Percentiles rank a stretch among this genome's conserved stretches.
Evolutionary conservation across 1,140 invertebrate genomes (phyloP).

Genomic region (Bombus balteatus): DNA sequence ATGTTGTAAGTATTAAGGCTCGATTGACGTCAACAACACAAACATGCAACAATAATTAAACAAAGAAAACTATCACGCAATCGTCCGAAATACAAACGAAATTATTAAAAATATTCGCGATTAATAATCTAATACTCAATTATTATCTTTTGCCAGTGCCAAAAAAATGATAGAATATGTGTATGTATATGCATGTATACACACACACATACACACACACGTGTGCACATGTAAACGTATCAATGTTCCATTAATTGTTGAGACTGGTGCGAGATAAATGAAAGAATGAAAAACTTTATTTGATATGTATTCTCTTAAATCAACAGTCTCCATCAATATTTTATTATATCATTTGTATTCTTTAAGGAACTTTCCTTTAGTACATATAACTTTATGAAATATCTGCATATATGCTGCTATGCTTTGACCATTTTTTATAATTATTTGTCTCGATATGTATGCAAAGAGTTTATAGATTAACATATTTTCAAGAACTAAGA

Average conservation of each 20-base stretch:
- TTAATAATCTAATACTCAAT: conserved; percentile 46
- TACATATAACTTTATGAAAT: conserved; percentile 7
- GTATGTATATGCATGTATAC: conserved; percentile 22
- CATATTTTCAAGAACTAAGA: conserved; percentile 1
- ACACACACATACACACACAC: too few species aligned
- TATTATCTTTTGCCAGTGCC: conserved; percentile 48
- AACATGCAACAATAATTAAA: conserved; percentile 31
- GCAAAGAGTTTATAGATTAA: background rate
- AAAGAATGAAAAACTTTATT: conserved; percentile 29
- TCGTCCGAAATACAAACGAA: conserved; percentile 58
- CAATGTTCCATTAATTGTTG: conserved; percentile 35
- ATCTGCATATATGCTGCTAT: background rate
- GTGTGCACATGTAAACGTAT: conserved; percentile 14
- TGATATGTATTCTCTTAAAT: conserved; percentile 10
- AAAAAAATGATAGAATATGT: conserved; percentile 13
- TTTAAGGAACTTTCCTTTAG: background rate
- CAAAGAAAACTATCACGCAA: conserved; percentile 54
- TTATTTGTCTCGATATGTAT: background rate
- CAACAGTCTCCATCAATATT: conserved; percentile 1
- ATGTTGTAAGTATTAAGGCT: conserved; percentile 42
- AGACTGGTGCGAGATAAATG: conserved; percentile 43
- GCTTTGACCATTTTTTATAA: background rate
- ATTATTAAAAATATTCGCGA: conserved; percentile 57
- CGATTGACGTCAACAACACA: conserved; percentile 25
- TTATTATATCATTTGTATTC: background rate